These are phyloP conservation scores for Tholera decimalis DNA, from an alignment of 2,888 invertebrate species.

Conservation along the genomic window DNA sequence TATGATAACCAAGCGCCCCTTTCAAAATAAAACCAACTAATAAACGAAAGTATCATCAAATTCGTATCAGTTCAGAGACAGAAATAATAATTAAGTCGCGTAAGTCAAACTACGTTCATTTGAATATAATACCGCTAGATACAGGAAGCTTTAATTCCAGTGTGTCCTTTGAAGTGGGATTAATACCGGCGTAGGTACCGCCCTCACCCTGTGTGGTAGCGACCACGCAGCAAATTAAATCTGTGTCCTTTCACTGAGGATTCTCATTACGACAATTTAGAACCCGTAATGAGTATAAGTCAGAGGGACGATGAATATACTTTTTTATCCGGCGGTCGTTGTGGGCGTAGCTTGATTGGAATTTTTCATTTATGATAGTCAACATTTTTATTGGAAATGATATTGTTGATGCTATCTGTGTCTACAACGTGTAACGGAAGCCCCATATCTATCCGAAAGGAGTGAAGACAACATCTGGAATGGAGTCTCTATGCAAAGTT, in stretches of 20 bases:
- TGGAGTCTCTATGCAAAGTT: no score
- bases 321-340: constrained; percentile 36
- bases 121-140: constrained; percentile 71
- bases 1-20: not conserved
- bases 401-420: not conserved
- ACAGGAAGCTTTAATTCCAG: constrained; percentile 80
- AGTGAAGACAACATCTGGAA: no score
- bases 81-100: constrained; percentile 76
- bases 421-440: no score
- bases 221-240: constrained; percentile 85
- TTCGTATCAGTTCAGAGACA: constrained; percentile 13
- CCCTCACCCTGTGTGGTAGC: constrained; percentile 70
- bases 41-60: constrained; percentile 2
- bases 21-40: not conserved
- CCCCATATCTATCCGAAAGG: no score
- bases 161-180: constrained; percentile 89
- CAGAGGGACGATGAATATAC: constrained; percentile 57
- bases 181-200: constrained; percentile 76
- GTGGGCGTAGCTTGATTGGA: constrained; percentile 35
- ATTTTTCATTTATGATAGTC: constrained; percentile 33
- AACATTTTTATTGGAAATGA: constrained; percentile 17
- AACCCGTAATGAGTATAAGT: constrained; percentile 73
- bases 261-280: constrained; percentile 84
- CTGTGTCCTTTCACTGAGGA: constrained; percentile 79
- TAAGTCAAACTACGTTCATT: constrained; percentile 73